These are phyloP conservation scores for Plemyria rubiginata DNA, from an alignment of 2,888 invertebrate species.

Conservation along the genomic window DNA sequence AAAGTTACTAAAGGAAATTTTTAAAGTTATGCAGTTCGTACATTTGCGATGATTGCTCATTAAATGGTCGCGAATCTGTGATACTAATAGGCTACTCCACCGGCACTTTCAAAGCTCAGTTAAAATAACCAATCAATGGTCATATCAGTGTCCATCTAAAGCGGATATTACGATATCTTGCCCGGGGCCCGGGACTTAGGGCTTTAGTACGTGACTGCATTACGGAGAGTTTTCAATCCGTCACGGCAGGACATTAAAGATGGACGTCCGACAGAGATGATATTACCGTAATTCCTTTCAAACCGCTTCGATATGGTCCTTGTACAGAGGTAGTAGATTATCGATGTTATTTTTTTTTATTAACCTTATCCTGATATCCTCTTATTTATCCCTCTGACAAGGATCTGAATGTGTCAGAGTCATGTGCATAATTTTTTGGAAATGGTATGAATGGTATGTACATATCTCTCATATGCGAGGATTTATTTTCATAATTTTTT, in stretches of 20 bases:
- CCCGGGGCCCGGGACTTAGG: constrained; percentile 47
- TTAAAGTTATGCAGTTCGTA: no score
- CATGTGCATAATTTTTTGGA: no score
- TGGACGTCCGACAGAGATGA: constrained; percentile 29
- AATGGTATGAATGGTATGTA: no score
- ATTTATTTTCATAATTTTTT: no score
- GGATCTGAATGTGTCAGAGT: no score
- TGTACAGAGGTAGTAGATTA: neutral
- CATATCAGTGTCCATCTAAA: constrained; percentile 11
- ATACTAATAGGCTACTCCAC: neutral
- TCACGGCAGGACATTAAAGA: constrained; percentile 54
- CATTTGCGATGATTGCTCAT: no score
- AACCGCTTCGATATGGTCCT: constrained; percentile 10
- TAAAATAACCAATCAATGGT: constrained; percentile 18
- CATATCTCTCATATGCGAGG: no score
- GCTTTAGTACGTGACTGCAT: constrained; percentile 61
- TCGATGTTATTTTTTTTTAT: neutral
- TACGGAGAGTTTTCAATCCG: constrained; percentile 65
- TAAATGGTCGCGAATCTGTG: neutral
- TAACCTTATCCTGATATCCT: no score
- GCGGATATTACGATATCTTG: constrained; percentile 35
- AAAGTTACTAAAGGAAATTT: no score
- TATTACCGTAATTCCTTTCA: constrained; percentile 28
- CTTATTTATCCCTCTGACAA: neutral
- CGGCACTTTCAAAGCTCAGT: neutral